Conservation (phyloP, 1,140 invertebrate genomes). For the Lucilia cuprina region DNA sequence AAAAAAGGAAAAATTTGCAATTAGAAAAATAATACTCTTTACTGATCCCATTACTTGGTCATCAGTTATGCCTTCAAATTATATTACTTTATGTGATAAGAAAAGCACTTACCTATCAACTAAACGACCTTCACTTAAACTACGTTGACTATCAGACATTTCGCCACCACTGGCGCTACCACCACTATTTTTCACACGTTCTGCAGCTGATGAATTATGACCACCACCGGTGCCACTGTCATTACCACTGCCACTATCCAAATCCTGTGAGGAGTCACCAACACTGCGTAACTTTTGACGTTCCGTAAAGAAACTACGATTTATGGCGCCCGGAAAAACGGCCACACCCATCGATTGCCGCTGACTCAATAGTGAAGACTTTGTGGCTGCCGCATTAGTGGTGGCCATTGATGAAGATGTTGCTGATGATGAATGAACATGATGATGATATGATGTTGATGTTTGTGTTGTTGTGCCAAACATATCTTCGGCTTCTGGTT, state of each 20-base stretch:
- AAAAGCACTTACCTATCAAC: conserved; percentile 53
- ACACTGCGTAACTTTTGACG: conserved; percentile 51
- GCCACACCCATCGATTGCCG: conserved; percentile 53
- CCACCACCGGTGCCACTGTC: conserved; percentile 27
- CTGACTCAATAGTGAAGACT: not conserved
- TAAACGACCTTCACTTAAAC: conserved; percentile 58
- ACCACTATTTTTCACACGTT: not conserved
- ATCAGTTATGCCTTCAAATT: too few relatives aligned
- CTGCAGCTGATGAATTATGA: not conserved
- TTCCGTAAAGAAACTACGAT: conserved; percentile 49
- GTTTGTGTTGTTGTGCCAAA: conserved; percentile 36
- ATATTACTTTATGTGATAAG: too few relatives aligned
- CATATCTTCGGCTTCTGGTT: conserved; percentile 19
- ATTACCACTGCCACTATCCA: conserved; percentile 42
- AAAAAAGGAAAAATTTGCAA: conserved; percentile 18
- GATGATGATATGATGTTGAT: conserved; percentile 35
- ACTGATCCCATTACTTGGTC: not conserved
- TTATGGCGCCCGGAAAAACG: conserved; percentile 50
- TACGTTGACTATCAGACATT: conserved; percentile 59
- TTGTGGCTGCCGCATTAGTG: not conserved
- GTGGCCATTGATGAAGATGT: not conserved
- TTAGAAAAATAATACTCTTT: not conserved
- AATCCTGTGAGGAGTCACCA: conserved; percentile 56
- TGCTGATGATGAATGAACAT: conserved; percentile 41
- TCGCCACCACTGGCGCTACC: conserved; percentile 42